Conservation (phyloP, 2,888 invertebrate genomes). For the Brachyptera risi region DNA sequence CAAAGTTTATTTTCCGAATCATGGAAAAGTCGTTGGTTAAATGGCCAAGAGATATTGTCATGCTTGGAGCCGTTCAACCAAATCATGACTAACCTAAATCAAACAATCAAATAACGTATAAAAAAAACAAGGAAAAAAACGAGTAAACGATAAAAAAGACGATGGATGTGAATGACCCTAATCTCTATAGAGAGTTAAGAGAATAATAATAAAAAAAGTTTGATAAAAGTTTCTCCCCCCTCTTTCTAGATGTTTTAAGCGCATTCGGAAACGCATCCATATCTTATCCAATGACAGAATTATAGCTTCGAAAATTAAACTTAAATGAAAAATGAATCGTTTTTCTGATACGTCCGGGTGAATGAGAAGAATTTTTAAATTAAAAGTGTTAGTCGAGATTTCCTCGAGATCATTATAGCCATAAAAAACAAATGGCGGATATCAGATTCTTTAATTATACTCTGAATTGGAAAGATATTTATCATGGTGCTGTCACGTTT, state of each 20-base stretch:
- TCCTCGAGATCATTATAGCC: neutral
- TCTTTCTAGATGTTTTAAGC: neutral
- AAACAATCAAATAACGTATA: neutral
- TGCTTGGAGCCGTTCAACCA: too few relatives aligned
- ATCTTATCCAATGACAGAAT: slow-evolving; percentile 28
- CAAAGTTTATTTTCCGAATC: too few relatives aligned
- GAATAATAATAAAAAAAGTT: slow-evolving; percentile 12
- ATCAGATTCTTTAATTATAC: slow-evolving; percentile 25
- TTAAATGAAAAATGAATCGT: slow-evolving; percentile 30
- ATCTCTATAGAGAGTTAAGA: neutral
- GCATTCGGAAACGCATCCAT: slow-evolving; percentile 27
- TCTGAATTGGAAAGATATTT: slow-evolving; percentile 26
- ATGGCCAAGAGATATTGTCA: too few relatives aligned
- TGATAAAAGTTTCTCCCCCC: neutral
- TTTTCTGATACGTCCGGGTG: neutral
- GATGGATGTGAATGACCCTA: neutral
- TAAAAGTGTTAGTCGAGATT: slow-evolving; percentile 20
- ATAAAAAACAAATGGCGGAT: slow-evolving; percentile 11
- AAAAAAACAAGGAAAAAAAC: neutral
- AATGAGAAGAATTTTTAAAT: slow-evolving; percentile 26
- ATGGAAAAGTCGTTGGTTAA: too few relatives aligned
- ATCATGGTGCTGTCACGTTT: slow-evolving; percentile 14
- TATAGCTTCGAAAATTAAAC: slow-evolving; percentile 29
- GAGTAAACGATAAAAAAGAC: neutral
- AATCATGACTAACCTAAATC: too few relatives aligned